Evolutionary conservation across 53 echinoderm and acorn worm genomes (phyloP), one percentile per base, ranked within the genome.

Genomic region (Holothuria scabra): DNA sequence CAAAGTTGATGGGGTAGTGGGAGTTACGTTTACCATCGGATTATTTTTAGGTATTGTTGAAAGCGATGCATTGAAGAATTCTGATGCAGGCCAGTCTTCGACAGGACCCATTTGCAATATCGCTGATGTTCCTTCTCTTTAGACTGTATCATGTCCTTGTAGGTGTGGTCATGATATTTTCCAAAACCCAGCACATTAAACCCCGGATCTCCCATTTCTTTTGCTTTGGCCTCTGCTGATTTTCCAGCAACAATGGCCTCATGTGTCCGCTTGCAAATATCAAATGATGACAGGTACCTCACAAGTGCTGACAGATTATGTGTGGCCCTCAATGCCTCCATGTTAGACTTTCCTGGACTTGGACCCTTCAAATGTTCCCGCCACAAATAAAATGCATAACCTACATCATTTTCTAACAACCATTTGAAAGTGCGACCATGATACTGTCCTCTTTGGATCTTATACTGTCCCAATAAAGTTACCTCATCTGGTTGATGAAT

Each of bases 371-470:
- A 8, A 12, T 49, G 46, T n/a, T 75, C 75, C 9, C 48, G 52
- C 75, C 75, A 75, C n/a, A 75, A 23, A 46, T 48, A 75, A 7
- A 49, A 26, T 3, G 21, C 75, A 75, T 55, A 75, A 3, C 75
- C 75, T 46, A 55, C 46, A 28, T 75, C 56, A 25, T 75, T 75
- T 24, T 75, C 56, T 2, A 75, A 2, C 12, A 75, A 8, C 75
- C 49, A 75, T 49, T 26, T 75, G 75, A 75, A 75, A 4, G 75
- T 49, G 8, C 22, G 9, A 20, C 55, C 24, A 14, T 9, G 8
- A 23, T 75, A 75, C 49, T 75, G 75, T 9, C 75, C 24, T 52
- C 75, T 46, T 28, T 75, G 49, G 20, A 75, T 41, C n/a, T 12
- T n/a, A 23, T 12, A 22, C 25, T 44, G 46, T 21, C 75, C 75